Evolutionary conservation across 2,888 invertebrate genomes (phyloP).

Genomic region (Pantelozetes paolii): DNA sequence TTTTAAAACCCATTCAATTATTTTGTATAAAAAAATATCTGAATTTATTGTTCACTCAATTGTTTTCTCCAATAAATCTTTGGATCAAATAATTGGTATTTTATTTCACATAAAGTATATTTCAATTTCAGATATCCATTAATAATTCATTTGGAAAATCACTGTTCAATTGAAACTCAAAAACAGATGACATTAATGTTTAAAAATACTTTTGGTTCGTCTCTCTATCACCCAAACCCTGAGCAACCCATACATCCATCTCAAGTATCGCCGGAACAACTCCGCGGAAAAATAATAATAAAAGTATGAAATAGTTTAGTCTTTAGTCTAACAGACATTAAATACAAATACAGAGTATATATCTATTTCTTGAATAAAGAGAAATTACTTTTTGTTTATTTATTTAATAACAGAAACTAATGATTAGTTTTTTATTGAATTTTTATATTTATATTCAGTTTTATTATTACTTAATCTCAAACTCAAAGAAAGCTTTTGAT

Average conservation of each 20-base stretch:
- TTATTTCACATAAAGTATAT: too few species aligned
- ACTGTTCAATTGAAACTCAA: conserved; percentile 56
- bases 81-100: too few species aligned
- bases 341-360: background rate
- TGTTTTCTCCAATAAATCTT: too few species aligned
- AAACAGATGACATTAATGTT: conserved; percentile 53
- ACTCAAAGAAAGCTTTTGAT: too few species aligned
- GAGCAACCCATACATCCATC: conserved; percentile 47
- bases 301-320: conserved; percentile 49
- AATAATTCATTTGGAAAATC: conserved; percentile 57
- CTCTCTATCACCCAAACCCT: conserved; percentile 49
- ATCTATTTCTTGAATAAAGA: background rate
- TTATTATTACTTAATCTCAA: too few species aligned
- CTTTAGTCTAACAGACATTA: background rate
- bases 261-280: conserved; percentile 53
- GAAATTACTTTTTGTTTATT: background rate
- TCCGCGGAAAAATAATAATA: conserved; percentile 53
- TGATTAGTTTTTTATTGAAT: background rate
- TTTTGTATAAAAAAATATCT: too few species aligned
- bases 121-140: conserved; percentile 55
- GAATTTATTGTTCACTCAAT: too few species aligned
- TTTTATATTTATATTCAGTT: background rate
- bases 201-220: conserved; percentile 52
- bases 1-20: too few species aligned
- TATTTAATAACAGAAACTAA: background rate